A percentile compares a stretch with the other conserved stretches of the same genome.
phyloP scores from a whole-genome alignment of 2,113 vertebrate species.

The Dolichotis patagonum region DNA sequence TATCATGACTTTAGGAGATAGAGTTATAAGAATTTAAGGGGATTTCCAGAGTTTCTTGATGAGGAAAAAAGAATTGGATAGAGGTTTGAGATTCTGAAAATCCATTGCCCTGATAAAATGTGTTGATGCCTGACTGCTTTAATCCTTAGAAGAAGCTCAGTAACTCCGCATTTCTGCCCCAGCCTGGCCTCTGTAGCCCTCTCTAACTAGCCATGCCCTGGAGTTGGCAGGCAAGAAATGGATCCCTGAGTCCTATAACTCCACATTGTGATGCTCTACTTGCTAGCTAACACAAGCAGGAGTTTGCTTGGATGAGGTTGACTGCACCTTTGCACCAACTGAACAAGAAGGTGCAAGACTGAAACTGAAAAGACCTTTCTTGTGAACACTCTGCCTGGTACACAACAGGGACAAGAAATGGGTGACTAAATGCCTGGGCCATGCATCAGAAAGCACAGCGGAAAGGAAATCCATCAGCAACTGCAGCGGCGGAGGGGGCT shows the following conservation, averaged over 20 bases:
- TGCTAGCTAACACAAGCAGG: not conserved
- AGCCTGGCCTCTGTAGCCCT: not conserved
- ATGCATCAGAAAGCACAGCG: rapidly evolving
- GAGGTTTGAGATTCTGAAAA: not conserved
- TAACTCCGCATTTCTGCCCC: not conserved
- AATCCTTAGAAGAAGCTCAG: not conserved
- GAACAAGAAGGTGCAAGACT: not conserved
- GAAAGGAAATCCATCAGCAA: not conserved
- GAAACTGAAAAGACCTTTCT: not conserved
- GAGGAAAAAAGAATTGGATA: not conserved
- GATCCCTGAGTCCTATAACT: not conserved
- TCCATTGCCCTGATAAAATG: not conserved
- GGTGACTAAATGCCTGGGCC: not conserved
- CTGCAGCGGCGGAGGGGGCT: not conserved
- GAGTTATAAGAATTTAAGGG: not conserved
- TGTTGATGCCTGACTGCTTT: rapidly evolving
- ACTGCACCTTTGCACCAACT: not conserved
- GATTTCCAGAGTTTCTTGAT: not conserved
- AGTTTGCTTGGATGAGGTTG: not conserved
- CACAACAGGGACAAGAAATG: not conserved
- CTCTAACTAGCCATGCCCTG: too few relatives aligned
- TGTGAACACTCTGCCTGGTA: rapidly evolving
- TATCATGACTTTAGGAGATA: not conserved
- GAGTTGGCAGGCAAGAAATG: not conserved
- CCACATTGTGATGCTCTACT: not conserved